Evolutionary conservation across 2,797 vertebrate genomes (phyloP).

Genomic region (Bovichtus variegatus): DNA sequence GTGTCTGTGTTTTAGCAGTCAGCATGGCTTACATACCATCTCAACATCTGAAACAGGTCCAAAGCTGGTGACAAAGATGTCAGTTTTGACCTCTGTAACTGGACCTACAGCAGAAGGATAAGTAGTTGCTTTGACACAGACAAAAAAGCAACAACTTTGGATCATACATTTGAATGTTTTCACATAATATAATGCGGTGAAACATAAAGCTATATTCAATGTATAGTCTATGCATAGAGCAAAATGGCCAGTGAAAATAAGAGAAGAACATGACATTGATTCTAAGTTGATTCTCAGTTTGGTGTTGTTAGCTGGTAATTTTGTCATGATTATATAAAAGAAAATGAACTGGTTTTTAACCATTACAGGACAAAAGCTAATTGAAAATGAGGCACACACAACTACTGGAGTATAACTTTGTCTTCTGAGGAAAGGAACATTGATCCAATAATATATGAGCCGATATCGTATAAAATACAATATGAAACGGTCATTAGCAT

Average conservation of each 20-base stretch:
- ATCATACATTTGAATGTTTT: not conserved
- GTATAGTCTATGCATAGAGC: not conserved
- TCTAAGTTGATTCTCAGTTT: not conserved
- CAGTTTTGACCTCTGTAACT: constrained; percentile 90
- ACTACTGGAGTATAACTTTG: constrained; percentile 61
- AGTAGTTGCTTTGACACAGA: constrained; percentile 26
- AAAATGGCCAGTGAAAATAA: not conserved
- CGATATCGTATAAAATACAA: not conserved
- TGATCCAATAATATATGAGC: not conserved
- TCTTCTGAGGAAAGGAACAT: not conserved
- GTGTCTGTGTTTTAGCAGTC: constrained; percentile 18
- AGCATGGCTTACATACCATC: constrained; percentile 84
- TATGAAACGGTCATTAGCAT: constrained; percentile 55
- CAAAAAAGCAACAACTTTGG: constrained; percentile 25
- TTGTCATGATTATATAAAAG: not conserved
- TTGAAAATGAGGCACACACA: constrained; percentile 13
- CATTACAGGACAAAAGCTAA: constrained; percentile 9
- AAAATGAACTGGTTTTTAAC: not conserved
- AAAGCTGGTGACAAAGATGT: constrained; percentile 91
- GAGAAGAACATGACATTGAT: not conserved
- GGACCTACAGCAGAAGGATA: constrained; percentile 79
- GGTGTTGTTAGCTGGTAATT: not conserved
- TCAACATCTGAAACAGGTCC: constrained; percentile 91
- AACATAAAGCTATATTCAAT: not conserved
- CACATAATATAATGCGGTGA: not conserved